phyloP scores from a whole-genome alignment of 2,888 invertebrate species.

The Carcina quercana region DNA sequence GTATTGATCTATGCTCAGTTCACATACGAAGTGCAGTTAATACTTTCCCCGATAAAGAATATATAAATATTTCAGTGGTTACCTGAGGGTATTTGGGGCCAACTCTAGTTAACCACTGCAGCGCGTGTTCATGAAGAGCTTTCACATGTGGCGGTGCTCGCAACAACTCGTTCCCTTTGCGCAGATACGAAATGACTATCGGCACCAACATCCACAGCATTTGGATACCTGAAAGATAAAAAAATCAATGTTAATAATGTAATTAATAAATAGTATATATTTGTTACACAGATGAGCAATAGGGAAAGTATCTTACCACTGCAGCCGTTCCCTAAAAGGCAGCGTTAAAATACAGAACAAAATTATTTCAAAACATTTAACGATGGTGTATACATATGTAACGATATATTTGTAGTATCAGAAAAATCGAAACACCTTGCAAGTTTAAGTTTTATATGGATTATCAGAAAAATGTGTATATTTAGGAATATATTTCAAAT shows the following conservation, averaged over 20 bases:
- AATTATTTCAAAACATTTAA: too few relatives aligned
- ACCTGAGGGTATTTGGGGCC: slow-evolving; percentile 95
- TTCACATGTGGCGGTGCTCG: slow-evolving; percentile 73
- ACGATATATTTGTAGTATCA: too few relatives aligned
- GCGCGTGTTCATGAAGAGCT: slow-evolving; percentile 89
- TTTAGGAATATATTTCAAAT: too few relatives aligned
- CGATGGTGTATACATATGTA: too few relatives aligned
- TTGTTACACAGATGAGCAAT: too few relatives aligned
- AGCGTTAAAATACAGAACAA: slow-evolving; percentile 4
- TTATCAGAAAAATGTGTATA: too few relatives aligned
- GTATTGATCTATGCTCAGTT: too few relatives aligned
- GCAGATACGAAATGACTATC: slow-evolving; percentile 88
- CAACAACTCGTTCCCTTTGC: slow-evolving; percentile 77
- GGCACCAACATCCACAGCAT: slow-evolving; percentile 93
- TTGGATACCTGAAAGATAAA: slow-evolving; percentile 82
- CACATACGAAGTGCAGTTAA: too few relatives aligned
- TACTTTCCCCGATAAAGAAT: background rate
- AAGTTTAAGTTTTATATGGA: too few relatives aligned
- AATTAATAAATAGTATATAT: too few relatives aligned
- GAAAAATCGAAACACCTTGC: too few relatives aligned
- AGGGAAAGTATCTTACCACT: slow-evolving; percentile 9
- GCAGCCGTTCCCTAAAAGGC: slow-evolving; percentile 6
- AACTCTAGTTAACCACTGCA: slow-evolving; percentile 92
- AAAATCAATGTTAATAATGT: too few relatives aligned
- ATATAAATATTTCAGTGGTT: slow-evolving; percentile 11